Evolutionary conservation across 2,888 invertebrate species (phyloP), one percentile per base, ranked within the genome.

Genomic region (Leptopilina syphax): DNA sequence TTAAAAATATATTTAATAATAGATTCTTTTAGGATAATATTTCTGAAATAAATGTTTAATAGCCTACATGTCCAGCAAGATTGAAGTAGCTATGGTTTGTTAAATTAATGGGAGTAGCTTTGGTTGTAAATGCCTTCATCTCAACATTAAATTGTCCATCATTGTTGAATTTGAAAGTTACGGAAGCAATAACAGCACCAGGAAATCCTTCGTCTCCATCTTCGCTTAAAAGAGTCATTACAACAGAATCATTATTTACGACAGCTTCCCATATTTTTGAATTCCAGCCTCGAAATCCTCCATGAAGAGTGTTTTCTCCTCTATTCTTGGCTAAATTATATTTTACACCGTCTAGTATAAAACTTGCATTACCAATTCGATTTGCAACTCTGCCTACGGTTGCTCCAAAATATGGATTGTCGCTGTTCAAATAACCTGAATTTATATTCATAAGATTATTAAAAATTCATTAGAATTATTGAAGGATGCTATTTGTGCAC

Each of bases 81-180:
- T 99, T 99, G 92, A 98, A 98, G 91, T 96, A 98, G 1, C 96
- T 95, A 89, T 98, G 96, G 91, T 96, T 97, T 70, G 97, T 97
- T 79, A 99, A 92, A 91, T 97, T 98, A 82, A 98, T 93, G 13
- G 96, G 95, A 0, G 98, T 98, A 0, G 96, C 94, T 89, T 96
- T 96, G 10, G 95, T 95, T 3, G 96, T 94, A 3, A 94, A 94
- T 24, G 97, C 97, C 83, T 93, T 94, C 93, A 96, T 97, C 82
- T 95, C 94, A 6, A 98, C 94, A 81, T 94, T 92, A 65, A 99
- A 93, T 81, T 95, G 94, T 89, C 97, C 96, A 83, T 96, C 94
- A 44, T 94, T 94, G 8, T 94, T 95, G 27, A 98, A 93, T 84
- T 94, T 94, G 89, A 96, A 98, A 0, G 93, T 93, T 0, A 96